Base-by-base conservation (phyloP, 2,797 vertebrate species). In the Acomys russatus region DNA sequence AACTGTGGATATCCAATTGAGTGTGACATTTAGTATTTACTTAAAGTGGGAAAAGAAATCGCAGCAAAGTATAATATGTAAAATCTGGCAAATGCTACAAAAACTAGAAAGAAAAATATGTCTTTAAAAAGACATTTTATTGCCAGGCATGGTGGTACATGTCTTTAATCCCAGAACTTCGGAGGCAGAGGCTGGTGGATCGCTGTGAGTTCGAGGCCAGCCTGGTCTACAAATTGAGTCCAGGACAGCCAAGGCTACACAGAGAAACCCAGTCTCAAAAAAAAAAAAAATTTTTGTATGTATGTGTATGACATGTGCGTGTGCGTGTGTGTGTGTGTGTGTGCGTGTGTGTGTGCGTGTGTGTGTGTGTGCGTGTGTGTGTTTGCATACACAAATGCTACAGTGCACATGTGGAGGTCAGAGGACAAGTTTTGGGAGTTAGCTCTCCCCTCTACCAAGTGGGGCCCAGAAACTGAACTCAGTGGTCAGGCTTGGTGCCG, bases 41-140 rank as follows among this genome's bases (percentile, higher is more conserved):
- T n/a, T n/a, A 20, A 94, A 91, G 68, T 63, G 51, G 25, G 38
- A 93, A 90, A 89, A 84, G 33, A 76, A 77, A 56, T 80, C 7
- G 79, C 2, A 92, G 49, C 18, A 85, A 92, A 49, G 80, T 59
- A 85, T 20, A 95, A 89, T 56, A 79, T 83, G 64, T 68, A 83
- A 80, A 93, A 76, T 22, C 18, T 94, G 56, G 78, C 22, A 88
- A 91, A 83, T 76, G 18, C 56, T 82, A 59, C 1, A 88, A 74
- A 95, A 88, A 64, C 54, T 88, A 59, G 84, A 71, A 71, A 71
- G 71, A 35, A 15, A n/a, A n/a, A n/a, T n/a, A 35, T 59, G 33
- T 73, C n/a, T 56, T 20, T 87, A 38, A 71, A 86, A 71, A n/a
- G n/a, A n/a, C n/a, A n/a, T n/a, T n/a, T n/a, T n/a, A n/a, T n/a